These are phyloP conservation scores for Dusona sp. DNA, from an alignment of 2,888 invertebrate genomes.

Conservation along the genomic window DNA sequence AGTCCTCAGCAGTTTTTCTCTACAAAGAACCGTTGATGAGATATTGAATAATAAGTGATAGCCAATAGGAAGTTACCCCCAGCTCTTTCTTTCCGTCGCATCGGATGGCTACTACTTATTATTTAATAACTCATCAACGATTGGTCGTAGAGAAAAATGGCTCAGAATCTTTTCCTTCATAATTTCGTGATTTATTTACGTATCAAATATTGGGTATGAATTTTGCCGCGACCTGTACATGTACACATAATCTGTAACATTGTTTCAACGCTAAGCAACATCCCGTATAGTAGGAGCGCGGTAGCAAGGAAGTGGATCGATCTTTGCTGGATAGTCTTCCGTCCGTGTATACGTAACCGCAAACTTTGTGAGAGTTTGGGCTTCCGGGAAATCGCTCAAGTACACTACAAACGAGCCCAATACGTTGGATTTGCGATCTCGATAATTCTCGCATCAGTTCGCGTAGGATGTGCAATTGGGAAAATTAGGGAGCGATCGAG, in stretches of 20 bases:
- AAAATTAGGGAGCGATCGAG: not conserved
- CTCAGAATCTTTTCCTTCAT: not conserved
- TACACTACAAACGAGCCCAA: constrained; percentile 26
- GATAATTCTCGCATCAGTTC: constrained; percentile 23
- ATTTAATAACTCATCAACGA: too few species aligned
- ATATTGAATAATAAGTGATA: not conserved
- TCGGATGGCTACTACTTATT: not conserved
- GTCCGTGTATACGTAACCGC: not conserved
- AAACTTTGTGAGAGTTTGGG: constrained; percentile 17
- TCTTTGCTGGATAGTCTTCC: not conserved
- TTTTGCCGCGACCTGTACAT: not conserved
- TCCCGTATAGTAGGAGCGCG: not conserved
- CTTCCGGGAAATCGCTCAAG: constrained; percentile 15
- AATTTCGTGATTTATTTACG: not conserved
- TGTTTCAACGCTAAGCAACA: not conserved
- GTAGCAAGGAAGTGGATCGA: constrained; percentile 5
- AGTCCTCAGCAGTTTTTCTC: not conserved
- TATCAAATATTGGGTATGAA: not conserved
- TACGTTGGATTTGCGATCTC: constrained; percentile 16
- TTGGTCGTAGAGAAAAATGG: too few species aligned
- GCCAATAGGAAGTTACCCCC: not conserved
- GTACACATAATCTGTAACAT: not conserved
- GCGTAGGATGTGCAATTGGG: constrained; percentile 4
- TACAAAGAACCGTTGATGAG: not conserved
- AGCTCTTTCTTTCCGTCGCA: not conserved